These are phyloP conservation scores for Pristionchus mayeri DNA, from an alignment of 2,888 invertebrate genomes.

Conservation along the genomic window DNA sequence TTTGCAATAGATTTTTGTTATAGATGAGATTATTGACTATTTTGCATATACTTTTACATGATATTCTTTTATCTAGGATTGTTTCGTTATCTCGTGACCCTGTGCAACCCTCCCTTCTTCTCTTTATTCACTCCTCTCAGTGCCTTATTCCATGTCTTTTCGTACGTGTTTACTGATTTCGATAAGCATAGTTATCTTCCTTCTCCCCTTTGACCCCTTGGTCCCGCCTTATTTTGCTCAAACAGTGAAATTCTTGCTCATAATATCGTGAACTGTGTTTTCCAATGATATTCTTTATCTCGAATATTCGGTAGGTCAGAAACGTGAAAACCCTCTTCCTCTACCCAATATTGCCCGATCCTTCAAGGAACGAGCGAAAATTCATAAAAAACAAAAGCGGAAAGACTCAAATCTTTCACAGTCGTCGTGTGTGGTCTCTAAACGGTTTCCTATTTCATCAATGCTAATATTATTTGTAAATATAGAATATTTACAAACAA, in stretches of 20 bases:
- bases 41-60: not conserved
- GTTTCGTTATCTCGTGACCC: not conserved
- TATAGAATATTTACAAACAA: slow-evolving; percentile 27
- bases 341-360: no score
- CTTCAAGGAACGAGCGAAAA: no score
- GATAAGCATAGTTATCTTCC: slow-evolving; percentile 43
- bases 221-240: not conserved
- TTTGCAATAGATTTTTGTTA: not conserved
- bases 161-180: slow-evolving; percentile 23
- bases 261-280: not conserved
- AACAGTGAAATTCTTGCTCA: slow-evolving; percentile 37
- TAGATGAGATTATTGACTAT: not conserved
- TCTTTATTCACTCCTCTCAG: not conserved
- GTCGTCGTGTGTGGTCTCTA: not conserved
- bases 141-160: slow-evolving; percentile 31
- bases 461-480: slow-evolving; percentile 34
- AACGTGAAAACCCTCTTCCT: no score
- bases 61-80: not conserved
- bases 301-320: no score
- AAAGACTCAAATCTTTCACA: slow-evolving; percentile 38
- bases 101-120: not conserved
- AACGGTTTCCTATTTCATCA: slow-evolving; percentile 22
- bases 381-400: slow-evolving; percentile 1
- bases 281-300: no score
- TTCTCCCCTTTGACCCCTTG: not conserved